A percentile compares a stretch with the other conserved stretches of the same genome.
phyloP scores from a whole-genome alignment of 2,113 vertebrate genomes.

The Halichoeres trimaculatus region DNA sequence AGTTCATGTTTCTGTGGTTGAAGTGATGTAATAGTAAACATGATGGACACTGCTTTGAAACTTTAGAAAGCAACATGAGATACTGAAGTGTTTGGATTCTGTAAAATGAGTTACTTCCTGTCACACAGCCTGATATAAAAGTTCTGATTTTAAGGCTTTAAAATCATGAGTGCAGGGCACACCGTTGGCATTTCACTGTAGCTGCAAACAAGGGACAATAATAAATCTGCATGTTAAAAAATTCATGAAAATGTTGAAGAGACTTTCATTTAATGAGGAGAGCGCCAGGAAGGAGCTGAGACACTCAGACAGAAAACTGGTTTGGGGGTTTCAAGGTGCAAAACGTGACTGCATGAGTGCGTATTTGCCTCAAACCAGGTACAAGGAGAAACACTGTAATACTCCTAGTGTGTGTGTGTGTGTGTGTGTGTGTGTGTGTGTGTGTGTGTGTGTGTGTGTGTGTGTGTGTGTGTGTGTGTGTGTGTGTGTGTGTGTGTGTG shows the following conservation, averaged over 20 bases:
- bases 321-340: conserved; percentile 16
- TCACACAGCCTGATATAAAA: neutral
- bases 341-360: conserved; percentile 20
- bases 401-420: neutral
- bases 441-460: conserved; percentile 18
- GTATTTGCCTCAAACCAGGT: conserved; percentile 13
- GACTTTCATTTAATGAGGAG: neutral
- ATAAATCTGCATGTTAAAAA: conserved; percentile 2
- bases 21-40: no score
- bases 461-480: conserved; percentile 6
- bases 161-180: no score
- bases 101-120: no score
- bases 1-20: no score
- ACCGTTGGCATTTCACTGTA: neutral
- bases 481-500: no score
- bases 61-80: no score
- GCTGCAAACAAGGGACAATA: neutral
- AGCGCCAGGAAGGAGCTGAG: no score
- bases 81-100: no score
- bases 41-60: no score
- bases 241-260: neutral
- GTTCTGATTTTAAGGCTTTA: conserved; percentile 15
- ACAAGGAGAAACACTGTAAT: conserved; percentile 1
- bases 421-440: neutral
- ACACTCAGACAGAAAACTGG: conserved; percentile 1